A percentile compares a stretch with the other conserved stretches of the same genome.
phyloP scores from a whole-genome alignment of 2,797 vertebrate species.

The Gephyroberyx darwinii region DNA sequence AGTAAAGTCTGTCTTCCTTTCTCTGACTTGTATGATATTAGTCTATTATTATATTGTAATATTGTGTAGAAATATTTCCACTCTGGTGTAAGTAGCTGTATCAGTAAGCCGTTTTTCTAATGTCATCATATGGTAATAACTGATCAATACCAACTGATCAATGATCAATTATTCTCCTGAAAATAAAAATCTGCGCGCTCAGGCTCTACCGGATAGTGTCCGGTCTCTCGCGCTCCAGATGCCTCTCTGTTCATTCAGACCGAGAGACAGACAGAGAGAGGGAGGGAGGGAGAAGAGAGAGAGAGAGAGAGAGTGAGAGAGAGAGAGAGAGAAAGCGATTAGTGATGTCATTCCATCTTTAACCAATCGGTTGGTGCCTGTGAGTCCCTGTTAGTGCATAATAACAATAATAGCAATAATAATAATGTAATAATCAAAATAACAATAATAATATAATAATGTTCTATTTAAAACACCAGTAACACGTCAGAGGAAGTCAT shows the following conservation, averaged over 20 bases:
- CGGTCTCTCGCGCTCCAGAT: background rate
- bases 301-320: constrained; percentile 1
- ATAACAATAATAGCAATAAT: no score
- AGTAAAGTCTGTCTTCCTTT: background rate
- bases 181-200: background rate
- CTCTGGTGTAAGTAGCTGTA: background rate
- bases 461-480: no score
- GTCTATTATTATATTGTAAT: background rate
- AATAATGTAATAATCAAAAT: no score
- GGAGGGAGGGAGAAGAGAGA: background rate
- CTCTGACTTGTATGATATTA: background rate
- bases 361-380: no score
- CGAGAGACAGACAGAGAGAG: background rate
- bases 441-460: no score
- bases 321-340: background rate
- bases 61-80: background rate
- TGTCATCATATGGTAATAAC: background rate
- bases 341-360: no score
- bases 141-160: background rate
- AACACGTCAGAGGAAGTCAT: no score
- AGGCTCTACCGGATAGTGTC: background rate
- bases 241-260: background rate
- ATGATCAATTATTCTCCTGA: background rate
- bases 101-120: background rate
- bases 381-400: no score